Base-by-base conservation (phyloP, 2,113 vertebrate species). In the Cryptomyrus ogoouensis region DNA sequence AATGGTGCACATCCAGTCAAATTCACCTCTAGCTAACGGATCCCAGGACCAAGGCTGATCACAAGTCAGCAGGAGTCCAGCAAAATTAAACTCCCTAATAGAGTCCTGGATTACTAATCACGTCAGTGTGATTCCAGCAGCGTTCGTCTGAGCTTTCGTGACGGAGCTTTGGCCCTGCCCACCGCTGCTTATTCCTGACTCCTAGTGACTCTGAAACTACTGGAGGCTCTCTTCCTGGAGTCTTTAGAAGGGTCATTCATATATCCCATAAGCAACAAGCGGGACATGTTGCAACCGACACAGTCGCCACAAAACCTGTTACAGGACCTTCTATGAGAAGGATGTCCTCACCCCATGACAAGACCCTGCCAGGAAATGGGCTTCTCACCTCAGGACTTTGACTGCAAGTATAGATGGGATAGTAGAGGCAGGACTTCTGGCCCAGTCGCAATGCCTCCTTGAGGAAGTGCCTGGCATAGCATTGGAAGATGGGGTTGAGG, bases 401-500 rank as follows among this genome's bases (percentile, higher is more conserved):
- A 8, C 83, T 3, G 1, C 92, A 89, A 0, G 96, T 95, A 93
- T 98, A 97, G 90, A 97, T 1, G 12, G 94, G 94, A 89, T 96
- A 97, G 93, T 98, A 97, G 52, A 99, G 95, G 91, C 94, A 97
- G 92, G 97, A 96, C 83, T 96, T 98, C 93, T 94, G 94, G n/a
- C 96, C 92, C 88, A 97, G 94, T 17, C 98, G 96, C 84, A 99
- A 96, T 12, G 95, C 96, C 92, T 99, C 98, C 91, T 97, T 98
- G 4, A 99, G 94, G 88, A 99, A 94, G 92, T 97, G 95, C 83
- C 93, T 97, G 90, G 95, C 91, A 89, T 96, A 95, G 92, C 95
- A 96, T 50, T 92, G 95, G 93, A 97, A 97, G 91, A 93, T 87
- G 8, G 96, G 96, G 77, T 94, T 95, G 89, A 99, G 92, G 86